phyloP scores from a whole-genome alignment of 2,888 invertebrate genomes.

The Pimpla rufipes region DNA sequence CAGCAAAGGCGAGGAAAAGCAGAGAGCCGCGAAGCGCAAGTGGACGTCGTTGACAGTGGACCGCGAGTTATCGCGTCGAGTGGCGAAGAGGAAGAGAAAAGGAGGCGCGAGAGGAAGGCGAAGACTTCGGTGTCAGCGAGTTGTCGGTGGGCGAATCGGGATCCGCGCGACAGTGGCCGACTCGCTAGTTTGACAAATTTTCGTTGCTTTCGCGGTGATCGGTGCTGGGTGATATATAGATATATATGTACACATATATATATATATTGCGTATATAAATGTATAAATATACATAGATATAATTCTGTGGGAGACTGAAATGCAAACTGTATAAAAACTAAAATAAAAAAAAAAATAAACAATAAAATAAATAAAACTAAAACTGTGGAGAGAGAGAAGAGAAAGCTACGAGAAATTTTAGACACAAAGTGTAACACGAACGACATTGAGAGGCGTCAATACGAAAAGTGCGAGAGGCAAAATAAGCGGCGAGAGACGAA shows the following conservation, averaged over 20 bases:
- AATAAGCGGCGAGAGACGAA: neutral
- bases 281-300: neutral
- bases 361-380: conserved; percentile 15
- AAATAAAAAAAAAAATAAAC: conserved; percentile 17
- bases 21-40: too few species aligned
- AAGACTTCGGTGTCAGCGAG: neutral
- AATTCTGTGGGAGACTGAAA: conserved; percentile 49
- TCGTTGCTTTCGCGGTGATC: neutral
- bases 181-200: conserved; percentile 4
- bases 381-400: neutral
- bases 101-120: conserved; percentile 42
- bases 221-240: too few species aligned
- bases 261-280: neutral
- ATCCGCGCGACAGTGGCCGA: conserved; percentile 20
- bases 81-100: conserved; percentile 50
- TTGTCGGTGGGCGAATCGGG: neutral
- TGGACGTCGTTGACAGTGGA: too few species aligned
- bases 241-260: too few species aligned
- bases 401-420: neutral
- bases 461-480: neutral
- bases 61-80: conserved; percentile 52
- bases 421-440: too few species aligned
- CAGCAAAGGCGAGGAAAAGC: too few species aligned
- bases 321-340: conserved; percentile 8
- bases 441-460: too few species aligned